These are phyloP conservation scores for Muscina levida DNA, from an alignment of 2,888 invertebrate species.

Conservation along the genomic window DNA sequence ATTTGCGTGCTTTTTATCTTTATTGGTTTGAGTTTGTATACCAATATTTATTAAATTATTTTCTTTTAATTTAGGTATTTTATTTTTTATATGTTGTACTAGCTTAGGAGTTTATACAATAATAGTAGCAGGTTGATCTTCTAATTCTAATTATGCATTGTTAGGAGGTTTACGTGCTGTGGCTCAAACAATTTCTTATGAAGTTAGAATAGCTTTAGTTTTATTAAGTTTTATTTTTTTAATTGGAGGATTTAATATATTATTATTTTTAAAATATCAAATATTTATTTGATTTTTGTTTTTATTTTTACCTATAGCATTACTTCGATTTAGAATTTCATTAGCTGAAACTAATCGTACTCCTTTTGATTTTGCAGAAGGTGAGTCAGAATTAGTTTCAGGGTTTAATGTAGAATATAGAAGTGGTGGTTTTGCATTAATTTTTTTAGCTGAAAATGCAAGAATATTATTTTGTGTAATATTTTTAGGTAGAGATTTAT, in stretches of 20 bases:
- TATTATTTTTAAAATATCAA: constrained; percentile 81
- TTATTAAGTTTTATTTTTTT: constrained; percentile 83
- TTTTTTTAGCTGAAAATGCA: constrained; percentile 87
- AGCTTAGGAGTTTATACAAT: constrained; percentile 84
- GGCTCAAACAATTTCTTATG: constrained; percentile 89
- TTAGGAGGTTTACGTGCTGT: constrained; percentile 85
- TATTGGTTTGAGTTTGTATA: constrained; percentile 83
- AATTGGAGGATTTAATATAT: constrained; percentile 82
- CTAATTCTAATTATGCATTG: constrained; percentile 87
- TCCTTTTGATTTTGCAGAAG: constrained; percentile 86
- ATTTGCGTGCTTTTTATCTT: constrained; percentile 82
- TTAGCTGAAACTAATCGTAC: constrained; percentile 88
- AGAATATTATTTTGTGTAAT: constrained; percentile 84
- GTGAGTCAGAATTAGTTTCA: constrained; percentile 88
- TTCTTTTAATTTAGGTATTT: constrained; percentile 82
- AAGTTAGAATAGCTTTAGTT: constrained; percentile 86
- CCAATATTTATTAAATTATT: constrained; percentile 82
- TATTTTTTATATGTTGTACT: constrained; percentile 85
- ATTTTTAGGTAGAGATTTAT: constrained; percentile 82
- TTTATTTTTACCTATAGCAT: constrained; percentile 81
- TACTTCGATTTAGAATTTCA: constrained; percentile 83
- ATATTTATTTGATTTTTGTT: constrained; percentile 81
- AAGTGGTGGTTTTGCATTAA: constrained; percentile 86
- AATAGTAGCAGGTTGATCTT: constrained; percentile 85
- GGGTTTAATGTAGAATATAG: constrained; percentile 90